Conservation (phyloP, 1,140 invertebrate species). For the Ectropis grisescens region DNA sequence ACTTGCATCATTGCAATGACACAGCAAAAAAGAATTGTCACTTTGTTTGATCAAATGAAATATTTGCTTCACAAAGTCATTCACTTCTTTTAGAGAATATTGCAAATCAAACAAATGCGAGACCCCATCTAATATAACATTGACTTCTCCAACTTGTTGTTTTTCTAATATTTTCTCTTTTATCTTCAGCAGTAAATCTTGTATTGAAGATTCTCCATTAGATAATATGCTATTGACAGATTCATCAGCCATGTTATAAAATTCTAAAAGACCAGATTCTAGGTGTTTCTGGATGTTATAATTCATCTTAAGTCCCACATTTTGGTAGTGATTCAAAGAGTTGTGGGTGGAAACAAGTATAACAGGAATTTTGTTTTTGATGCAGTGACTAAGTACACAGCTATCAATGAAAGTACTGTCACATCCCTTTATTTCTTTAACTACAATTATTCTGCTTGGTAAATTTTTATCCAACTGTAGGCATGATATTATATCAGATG, state of each 20-base stretch:
- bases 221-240: constrained; percentile 68
- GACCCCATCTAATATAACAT: constrained; percentile 78
- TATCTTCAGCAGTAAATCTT: constrained; percentile 31
- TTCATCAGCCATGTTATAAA: constrained; percentile 49
- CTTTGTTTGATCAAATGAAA: constrained; percentile 30
- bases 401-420: constrained; percentile 80
- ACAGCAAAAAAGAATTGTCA: constrained; percentile 39
- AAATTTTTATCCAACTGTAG: constrained; percentile 73
- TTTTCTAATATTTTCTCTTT: constrained; percentile 25
- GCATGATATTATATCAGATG: constrained; percentile 67
- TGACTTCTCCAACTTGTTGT: constrained; percentile 49
- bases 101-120: constrained; percentile 77
- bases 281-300: constrained; percentile 75
- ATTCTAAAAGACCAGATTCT: constrained; percentile 66
- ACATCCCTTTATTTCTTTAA: constrained; percentile 76
- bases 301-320: constrained; percentile 79
- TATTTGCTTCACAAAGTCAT: constrained; percentile 69
- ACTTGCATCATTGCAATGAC: constrained; percentile 51
- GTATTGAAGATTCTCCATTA: constrained; percentile 53
- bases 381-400: constrained; percentile 72
- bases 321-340: constrained; percentile 78
- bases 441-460: constrained; percentile 71
- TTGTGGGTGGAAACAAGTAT: constrained; percentile 79
- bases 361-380: constrained; percentile 70
- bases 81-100: constrained; percentile 65